Conservation (phyloP, 2,797 vertebrate genomes). For the Acropternis orthonyx region DNA sequence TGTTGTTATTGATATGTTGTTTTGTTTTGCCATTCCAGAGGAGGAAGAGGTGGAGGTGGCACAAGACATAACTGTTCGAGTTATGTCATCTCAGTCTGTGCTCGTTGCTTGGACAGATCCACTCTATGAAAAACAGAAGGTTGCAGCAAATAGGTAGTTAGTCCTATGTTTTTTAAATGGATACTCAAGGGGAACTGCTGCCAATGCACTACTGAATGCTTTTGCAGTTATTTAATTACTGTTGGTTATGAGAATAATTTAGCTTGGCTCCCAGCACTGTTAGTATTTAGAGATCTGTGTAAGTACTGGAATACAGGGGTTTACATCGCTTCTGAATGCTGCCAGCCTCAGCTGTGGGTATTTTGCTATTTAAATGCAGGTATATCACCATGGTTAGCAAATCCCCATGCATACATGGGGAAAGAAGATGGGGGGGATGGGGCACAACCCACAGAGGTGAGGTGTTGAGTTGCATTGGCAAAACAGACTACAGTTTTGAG, state of each 20-base stretch:
- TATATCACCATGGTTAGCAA: not conserved
- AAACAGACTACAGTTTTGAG: not conserved
- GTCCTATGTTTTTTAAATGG: not conserved
- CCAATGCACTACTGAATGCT: not conserved
- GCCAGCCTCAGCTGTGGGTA: not conserved
- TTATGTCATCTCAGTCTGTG: constrained; percentile 94
- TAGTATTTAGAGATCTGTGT: not conserved
- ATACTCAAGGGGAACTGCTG: not conserved
- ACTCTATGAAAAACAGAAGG: constrained; percentile 83
- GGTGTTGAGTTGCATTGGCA: not conserved
- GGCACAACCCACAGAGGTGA: not conserved
- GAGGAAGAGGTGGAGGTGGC: constrained; percentile 84
- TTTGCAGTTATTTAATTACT: not conserved
- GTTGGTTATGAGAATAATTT: not conserved
- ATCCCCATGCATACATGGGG: not conserved
- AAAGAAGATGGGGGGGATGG: not conserved
- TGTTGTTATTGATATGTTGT: not conserved
- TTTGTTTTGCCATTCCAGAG: constrained; percentile 78
- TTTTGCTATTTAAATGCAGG: not conserved
- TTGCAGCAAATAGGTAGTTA: constrained; percentile 69
- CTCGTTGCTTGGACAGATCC: constrained; percentile 94
- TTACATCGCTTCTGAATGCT: not conserved
- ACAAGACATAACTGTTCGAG: constrained; percentile 89
- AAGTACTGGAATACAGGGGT: not conserved
- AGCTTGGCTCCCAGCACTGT: accelerated